These are phyloP conservation scores for Condylura cristata DNA, from an alignment of 2,113 vertebrate genomes.

Conservation along the genomic window DNA sequence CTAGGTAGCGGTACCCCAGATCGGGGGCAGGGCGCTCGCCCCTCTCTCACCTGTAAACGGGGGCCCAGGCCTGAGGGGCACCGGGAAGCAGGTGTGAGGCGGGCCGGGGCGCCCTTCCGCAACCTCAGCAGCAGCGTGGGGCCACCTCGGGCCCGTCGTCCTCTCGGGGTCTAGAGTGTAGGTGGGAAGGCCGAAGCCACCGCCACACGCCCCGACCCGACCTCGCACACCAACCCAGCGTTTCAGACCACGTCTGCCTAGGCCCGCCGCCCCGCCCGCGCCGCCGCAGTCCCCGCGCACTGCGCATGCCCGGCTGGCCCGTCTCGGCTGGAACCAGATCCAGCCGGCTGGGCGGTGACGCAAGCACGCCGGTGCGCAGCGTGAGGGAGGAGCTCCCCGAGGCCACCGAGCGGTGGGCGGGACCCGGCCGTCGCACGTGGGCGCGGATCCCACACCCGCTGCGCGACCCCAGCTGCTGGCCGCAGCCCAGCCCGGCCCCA, in stretches of 20 bases:
- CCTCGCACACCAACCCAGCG: slow-evolving; percentile 49
- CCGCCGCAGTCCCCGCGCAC: neutral
- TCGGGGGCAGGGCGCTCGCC: too few relatives aligned
- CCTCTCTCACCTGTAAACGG: too few relatives aligned
- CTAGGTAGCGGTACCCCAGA: too few relatives aligned
- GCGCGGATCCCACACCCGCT: rapidly evolving
- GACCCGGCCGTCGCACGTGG: neutral
- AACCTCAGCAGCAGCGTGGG: neutral
- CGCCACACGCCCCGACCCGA: neutral
- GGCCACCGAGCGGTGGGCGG: neutral
- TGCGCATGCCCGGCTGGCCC: slow-evolving; percentile 48
- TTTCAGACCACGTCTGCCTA: neutral
- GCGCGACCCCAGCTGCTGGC: too few relatives aligned
- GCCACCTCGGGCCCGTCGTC: neutral
- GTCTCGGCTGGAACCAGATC: slow-evolving; percentile 59
- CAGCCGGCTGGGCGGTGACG: slow-evolving; percentile 55
- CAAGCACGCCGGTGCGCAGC: neutral
- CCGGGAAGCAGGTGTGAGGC: neutral
- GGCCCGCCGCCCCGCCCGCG: neutral
- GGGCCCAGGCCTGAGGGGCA: too few relatives aligned
- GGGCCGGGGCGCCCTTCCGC: neutral
- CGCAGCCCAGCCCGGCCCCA: too few relatives aligned
- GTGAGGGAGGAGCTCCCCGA: neutral
- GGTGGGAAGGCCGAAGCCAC: neutral
- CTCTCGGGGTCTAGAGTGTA: neutral